phyloP scores from a whole-genome alignment of 2,113 vertebrate species.

The Alosa alosa region DNA sequence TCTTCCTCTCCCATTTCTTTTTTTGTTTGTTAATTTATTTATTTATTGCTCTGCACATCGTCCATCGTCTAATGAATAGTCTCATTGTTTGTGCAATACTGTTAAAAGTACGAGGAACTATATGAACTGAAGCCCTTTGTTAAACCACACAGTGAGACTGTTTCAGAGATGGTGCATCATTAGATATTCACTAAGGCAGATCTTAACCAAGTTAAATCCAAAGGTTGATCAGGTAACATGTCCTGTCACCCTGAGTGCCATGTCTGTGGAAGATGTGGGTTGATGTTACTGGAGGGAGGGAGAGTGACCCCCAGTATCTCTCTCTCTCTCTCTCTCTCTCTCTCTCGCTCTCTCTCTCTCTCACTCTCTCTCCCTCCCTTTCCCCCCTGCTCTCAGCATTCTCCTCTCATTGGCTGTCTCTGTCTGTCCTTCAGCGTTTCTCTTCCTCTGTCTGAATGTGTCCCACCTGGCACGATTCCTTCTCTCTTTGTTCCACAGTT shows the following conservation, averaged over 20 bases:
- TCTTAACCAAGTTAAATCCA: background rate
- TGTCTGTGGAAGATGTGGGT: background rate
- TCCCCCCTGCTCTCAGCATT: slow-evolving; percentile 68
- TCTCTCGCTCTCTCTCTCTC: slow-evolving; percentile 60
- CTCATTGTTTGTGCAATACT: background rate
- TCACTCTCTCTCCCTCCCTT: slow-evolving; percentile 50
- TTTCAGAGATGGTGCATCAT: background rate
- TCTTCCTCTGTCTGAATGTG: slow-evolving; percentile 65
- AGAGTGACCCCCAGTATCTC: background rate
- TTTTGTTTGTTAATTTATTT: background rate
- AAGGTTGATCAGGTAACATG: background rate
- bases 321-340: slow-evolving; percentile 64
- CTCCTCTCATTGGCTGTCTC: slow-evolving; percentile 58
- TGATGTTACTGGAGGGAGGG: background rate
- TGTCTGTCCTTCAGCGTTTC: slow-evolving; percentile 38
- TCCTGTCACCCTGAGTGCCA: background rate
- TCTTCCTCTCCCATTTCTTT: background rate
- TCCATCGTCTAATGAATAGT: background rate
- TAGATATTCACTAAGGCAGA: background rate
- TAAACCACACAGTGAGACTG: background rate
- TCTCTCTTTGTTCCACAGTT: slow-evolving; percentile 93
- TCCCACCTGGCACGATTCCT: slow-evolving; percentile 86
- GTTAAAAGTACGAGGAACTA: background rate
- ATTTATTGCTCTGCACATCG: background rate
- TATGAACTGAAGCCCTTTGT: background rate